These are phyloP conservation scores for Colletes latitarsis DNA, from an alignment of 1,140 invertebrate genomes.

Conservation along the genomic window DNA sequence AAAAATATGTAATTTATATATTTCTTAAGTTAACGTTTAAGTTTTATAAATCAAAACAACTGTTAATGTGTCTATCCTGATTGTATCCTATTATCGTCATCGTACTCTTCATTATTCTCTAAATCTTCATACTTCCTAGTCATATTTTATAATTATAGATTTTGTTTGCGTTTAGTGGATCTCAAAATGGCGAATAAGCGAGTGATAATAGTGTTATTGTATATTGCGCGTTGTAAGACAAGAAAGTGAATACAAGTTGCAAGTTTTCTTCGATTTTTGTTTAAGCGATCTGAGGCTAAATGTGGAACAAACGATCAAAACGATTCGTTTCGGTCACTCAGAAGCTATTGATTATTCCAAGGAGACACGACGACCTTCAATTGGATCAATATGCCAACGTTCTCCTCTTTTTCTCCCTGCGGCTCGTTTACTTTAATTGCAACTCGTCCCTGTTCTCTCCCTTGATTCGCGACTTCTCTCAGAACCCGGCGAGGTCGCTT, in stretches of 20 bases:
- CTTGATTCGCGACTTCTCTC: conserved; percentile 20
- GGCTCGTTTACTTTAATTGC: conserved; percentile 39
- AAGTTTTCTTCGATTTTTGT: background rate
- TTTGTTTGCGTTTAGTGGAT: too few relatives aligned
- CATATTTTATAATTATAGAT: too few relatives aligned
- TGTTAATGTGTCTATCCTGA: too few relatives aligned
- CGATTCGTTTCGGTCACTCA: conserved; percentile 35
- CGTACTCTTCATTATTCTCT: too few relatives aligned
- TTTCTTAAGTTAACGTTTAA: too few relatives aligned
- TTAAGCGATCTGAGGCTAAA: background rate
- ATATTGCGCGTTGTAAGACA: background rate
- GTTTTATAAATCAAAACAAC: too few relatives aligned
- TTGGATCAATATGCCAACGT: conserved; percentile 6
- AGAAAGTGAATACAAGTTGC: background rate
- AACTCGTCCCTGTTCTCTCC: conserved; percentile 30
- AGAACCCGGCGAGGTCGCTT: conserved; percentile 36
- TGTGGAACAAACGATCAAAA: conserved; percentile 17
- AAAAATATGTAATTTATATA: too few relatives aligned
- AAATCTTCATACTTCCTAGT: too few relatives aligned
- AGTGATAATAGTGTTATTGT: background rate
- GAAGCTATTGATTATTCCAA: conserved; percentile 40
- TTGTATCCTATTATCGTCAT: too few relatives aligned
- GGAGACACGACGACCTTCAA: conserved; percentile 46
- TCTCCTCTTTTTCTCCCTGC: conserved; percentile 38
- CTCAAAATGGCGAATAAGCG: too few relatives aligned